Base-by-base conservation (phyloP, 2,888 invertebrate species). In the Parasteatoda lunata region DNA sequence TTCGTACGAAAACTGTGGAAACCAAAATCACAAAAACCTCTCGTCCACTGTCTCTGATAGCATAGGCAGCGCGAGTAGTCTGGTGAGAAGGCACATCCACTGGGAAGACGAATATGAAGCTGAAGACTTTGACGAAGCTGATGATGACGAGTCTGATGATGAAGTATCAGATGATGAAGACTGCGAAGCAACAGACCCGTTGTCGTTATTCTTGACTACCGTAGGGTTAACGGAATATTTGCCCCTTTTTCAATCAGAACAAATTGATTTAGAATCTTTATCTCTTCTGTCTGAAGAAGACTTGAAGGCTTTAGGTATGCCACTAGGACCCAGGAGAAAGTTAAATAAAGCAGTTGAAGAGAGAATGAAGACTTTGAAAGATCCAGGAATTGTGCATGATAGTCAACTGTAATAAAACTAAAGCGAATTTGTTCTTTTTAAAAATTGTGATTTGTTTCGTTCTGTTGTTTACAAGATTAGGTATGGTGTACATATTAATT, bases 271-370 rank as follows among this genome's bases (percentile, higher is more conserved):
- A 90, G 96, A 97, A 83, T 96, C 97, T 0, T 93, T 98, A 15
- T 95, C 97, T 94, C 92, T 97, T 88, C 93, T 98, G 5, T 96
- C 96, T 0, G 98, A 98, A 90, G 94, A 94, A 68, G 98, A 98
- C 91, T 93, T 98, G 89, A 95, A 95, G 91, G 94, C 95, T 0
- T 92, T 98, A 9, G 96, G 96, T 1, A 93, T 98, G 54, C 97
- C 97, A 0, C 93, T 98, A 68, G 98, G 98, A 0, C 97, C 97
- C 0, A 95, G 97, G 90, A 94, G 96, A 89, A 97, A 97, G 91
- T 93, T 98, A 13, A 95, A 96, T 51, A 96, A 95, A 65, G 98
- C 98, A 0, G 95, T 98, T 49, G 95, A 95, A 89, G 96, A 96
- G 90, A 93, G 97, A 72, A 95, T 95, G 91, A 94, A 94, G 79